These are phyloP conservation scores for Harpegnathos saltator DNA, from an alignment of 1,140 invertebrate species.

Conservation along the genomic window DNA sequence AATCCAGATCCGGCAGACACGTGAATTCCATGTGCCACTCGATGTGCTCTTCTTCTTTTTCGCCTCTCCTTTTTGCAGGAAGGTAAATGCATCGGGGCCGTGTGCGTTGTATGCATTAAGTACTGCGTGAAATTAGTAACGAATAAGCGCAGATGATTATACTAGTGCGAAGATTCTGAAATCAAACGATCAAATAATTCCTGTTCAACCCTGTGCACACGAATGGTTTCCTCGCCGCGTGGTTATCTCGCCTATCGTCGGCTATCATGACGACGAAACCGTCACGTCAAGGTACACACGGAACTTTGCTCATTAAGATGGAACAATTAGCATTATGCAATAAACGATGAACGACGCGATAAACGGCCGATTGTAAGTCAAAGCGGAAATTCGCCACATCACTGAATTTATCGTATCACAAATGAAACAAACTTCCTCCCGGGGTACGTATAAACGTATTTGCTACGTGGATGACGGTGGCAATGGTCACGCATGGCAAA, in stretches of 20 bases:
- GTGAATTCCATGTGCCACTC: slow-evolving; percentile 35
- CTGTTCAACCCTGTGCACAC: neutral
- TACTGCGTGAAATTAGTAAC: slow-evolving; percentile 51
- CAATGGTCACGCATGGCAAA: too few relatives aligned
- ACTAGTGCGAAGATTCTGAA: neutral
- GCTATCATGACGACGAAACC: too few relatives aligned
- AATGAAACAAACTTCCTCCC: neutral
- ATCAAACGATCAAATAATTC: slow-evolving; percentile 43
- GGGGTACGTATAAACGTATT: too few relatives aligned
- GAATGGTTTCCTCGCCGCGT: too few relatives aligned
- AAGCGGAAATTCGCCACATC: neutral
- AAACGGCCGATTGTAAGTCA: neutral
- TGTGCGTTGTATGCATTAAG: slow-evolving; percentile 31
- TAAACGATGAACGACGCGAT: neutral
- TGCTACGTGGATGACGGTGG: too few relatives aligned
- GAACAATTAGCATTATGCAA: slow-evolving; percentile 21
- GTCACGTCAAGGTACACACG: too few relatives aligned
- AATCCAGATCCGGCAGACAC: slow-evolving; percentile 37
- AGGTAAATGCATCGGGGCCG: slow-evolving; percentile 33
- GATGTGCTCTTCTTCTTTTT: neutral
- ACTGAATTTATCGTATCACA: too few relatives aligned
- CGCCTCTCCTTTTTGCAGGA: neutral
- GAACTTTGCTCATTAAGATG: neutral
- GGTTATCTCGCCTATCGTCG: too few relatives aligned
- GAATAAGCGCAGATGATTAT: slow-evolving; percentile 44